A percentile compares a stretch with the other conserved stretches of the same genome.
phyloP scores from a whole-genome alignment of 2,113 vertebrate species.

The Anhinga anhinga region DNA sequence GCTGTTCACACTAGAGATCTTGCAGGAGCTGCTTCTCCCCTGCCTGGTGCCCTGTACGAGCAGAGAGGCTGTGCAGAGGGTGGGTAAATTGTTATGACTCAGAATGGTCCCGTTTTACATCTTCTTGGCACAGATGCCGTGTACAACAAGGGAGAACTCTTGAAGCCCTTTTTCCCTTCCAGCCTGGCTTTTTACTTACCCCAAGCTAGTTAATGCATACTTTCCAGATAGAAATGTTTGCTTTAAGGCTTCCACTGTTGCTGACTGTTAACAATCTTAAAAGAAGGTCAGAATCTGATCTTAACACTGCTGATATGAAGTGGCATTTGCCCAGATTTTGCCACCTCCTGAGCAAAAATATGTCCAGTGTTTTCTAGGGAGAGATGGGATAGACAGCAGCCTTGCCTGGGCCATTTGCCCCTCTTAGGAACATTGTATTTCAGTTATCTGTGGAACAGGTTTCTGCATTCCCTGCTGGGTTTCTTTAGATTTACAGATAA shows the following conservation, averaged over 20 bases:
- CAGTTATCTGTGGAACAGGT: neutral
- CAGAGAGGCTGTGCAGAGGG: neutral
- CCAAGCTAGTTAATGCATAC: neutral
- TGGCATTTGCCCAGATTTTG: slow-evolving; percentile 44
- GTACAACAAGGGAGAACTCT: neutral
- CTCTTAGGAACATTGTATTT: neutral
- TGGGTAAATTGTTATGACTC: neutral
- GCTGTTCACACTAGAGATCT: neutral
- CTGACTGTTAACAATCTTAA: slow-evolving; percentile 35
- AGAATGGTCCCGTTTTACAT: neutral
- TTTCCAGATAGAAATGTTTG: neutral
- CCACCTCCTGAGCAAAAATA: slow-evolving; percentile 45
- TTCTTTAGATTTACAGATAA: neutral
- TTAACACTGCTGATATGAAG: slow-evolving; percentile 16
- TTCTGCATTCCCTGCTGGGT: slow-evolving; percentile 12
- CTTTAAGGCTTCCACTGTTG: slow-evolving; percentile 29
- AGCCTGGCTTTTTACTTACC: slow-evolving; percentile 1
- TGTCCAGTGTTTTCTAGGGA: slow-evolving; percentile 16
- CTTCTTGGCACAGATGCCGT: slow-evolving; percentile 5
- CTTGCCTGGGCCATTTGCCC: neutral
- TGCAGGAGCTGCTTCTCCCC: neutral
- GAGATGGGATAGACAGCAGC: neutral
- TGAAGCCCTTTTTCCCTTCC: neutral
- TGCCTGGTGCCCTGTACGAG: neutral
- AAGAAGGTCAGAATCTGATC: slow-evolving; percentile 36